phyloP scores from a whole-genome alignment of 2,888 invertebrate species.

The Gnatocerus cornutus region DNA sequence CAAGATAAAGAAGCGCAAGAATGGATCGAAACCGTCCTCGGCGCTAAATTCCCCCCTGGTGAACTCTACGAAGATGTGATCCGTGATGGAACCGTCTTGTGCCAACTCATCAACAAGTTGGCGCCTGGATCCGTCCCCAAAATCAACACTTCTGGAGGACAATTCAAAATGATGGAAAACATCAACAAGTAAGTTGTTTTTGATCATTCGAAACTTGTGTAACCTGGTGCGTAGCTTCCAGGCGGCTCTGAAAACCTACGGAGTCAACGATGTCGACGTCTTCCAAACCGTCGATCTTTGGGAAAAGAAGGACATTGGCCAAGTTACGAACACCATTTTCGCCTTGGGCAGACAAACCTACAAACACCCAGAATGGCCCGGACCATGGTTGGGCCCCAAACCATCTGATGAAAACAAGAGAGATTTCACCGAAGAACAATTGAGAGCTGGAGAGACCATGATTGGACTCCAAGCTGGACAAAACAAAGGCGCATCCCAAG shows the following conservation, averaged over 20 bases:
- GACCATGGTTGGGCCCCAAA: conserved; percentile 94
- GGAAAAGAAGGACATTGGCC: conserved; percentile 93
- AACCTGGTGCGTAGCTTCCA: conserved; percentile 79
- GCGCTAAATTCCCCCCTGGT: conserved; percentile 89
- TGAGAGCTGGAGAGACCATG: conserved; percentile 90
- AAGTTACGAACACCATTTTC: conserved; percentile 89
- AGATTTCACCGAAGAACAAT: conserved; percentile 93
- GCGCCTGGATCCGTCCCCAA: conserved; percentile 90
- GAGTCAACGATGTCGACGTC: conserved; percentile 91
- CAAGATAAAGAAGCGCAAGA: conserved; percentile 91
- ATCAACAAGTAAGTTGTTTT: conserved; percentile 86
- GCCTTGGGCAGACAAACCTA: conserved; percentile 81
- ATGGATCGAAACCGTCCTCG: conserved; percentile 93
- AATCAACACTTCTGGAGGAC: conserved; percentile 95
- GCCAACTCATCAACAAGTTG: conserved; percentile 95
- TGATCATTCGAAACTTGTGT: no score
- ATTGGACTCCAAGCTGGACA: conserved; percentile 96
- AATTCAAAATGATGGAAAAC: conserved; percentile 99
- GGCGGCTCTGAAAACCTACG: conserved; percentile 88
- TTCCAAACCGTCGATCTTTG: conserved; percentile 98
- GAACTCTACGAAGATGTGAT: conserved; percentile 91
- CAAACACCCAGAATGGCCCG: conserved; percentile 70
- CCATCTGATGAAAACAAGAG: conserved; percentile 95
- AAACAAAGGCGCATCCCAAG: conserved; percentile 96
- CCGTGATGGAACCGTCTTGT: conserved; percentile 93